Evolutionary conservation across 2,113 vertebrate species (phyloP).

Genomic region (Limanda limanda): DNA sequence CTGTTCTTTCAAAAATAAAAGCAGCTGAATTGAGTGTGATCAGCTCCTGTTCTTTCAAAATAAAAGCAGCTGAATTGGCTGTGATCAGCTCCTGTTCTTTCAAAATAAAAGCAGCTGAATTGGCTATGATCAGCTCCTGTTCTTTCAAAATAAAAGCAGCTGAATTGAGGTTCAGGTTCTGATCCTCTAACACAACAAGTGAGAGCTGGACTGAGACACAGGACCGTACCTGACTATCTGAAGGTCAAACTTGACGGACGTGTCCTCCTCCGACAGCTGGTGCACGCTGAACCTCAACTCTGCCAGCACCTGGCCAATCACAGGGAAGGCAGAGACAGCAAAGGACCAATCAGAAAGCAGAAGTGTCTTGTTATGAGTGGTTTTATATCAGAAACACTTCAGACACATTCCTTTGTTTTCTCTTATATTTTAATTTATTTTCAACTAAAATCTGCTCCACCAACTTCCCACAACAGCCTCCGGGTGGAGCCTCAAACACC

Average conservation of each 20-base stretch:
- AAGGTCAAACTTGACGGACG: constrained; percentile 91
- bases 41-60: too few species aligned
- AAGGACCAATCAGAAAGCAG: constrained; percentile 17
- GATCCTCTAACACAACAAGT: background rate
- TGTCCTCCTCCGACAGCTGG: constrained; percentile 96
- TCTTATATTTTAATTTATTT: too few species aligned
- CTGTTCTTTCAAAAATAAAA: too few species aligned
- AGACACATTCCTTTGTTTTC: too few species aligned
- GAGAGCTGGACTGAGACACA: background rate
- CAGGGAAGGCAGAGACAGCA: background rate
- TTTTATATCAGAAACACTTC: background rate
- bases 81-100: too few species aligned
- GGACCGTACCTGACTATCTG: constrained; percentile 90
- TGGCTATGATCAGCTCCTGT: too few species aligned
- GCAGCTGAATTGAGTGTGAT: too few species aligned
- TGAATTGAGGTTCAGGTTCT: background rate
- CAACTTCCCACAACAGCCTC: background rate
- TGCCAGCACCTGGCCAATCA: constrained; percentile 84
- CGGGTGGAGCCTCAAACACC: background rate
- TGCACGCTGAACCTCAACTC: constrained; percentile 94
- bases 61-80: too few species aligned
- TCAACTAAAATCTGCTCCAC: background rate
- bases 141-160: too few species aligned
- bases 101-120: too few species aligned
- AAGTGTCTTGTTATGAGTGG: background rate